A percentile compares a stretch with the other conserved stretches of the same genome.
phyloP scores from a whole-genome alignment of 2,888 invertebrate species.

The Heliconius aoede region DNA sequence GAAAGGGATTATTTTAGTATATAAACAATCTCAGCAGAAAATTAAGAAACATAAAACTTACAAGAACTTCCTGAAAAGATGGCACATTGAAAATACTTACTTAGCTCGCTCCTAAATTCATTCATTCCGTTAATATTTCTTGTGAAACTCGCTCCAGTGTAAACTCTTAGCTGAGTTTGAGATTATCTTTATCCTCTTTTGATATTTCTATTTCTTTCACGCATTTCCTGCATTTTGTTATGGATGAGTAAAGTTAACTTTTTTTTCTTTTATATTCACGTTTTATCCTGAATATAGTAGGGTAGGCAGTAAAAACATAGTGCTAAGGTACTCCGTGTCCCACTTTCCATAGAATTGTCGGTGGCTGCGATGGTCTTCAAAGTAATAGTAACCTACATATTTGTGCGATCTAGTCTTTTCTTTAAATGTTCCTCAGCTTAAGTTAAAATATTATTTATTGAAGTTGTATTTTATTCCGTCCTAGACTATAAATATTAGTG shows the following conservation, averaged over 20 bases:
- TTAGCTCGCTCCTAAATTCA: slow-evolving; percentile 9
- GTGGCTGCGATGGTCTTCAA: too few relatives aligned
- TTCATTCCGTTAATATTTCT: slow-evolving; percentile 14
- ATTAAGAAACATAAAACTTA: slow-evolving; percentile 14
- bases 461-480: too few relatives aligned
- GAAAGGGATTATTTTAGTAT: neutral
- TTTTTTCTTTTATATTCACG: neutral
- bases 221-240: neutral
- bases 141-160: slow-evolving; percentile 8
- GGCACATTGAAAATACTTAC: slow-evolving; percentile 19
- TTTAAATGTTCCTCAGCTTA: too few relatives aligned
- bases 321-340: neutral
- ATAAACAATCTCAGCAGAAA: slow-evolving; percentile 14
- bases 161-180: slow-evolving; percentile 14
- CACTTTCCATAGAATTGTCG: neutral
- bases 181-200: slow-evolving; percentile 6
- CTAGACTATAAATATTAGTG: too few relatives aligned
- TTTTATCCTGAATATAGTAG: neutral
- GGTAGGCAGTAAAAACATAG: neutral
- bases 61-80: slow-evolving; percentile 8
- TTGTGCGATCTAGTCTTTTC: too few relatives aligned
- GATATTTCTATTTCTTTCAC: neutral
- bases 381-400: too few relatives aligned
- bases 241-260: neutral
- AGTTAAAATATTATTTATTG: too few relatives aligned